A percentile compares a stretch with the other conserved stretches of the same genome.
Conservation (phyloP, 2,113 vertebrate species). For the Oryzias curvinotus region DNA sequence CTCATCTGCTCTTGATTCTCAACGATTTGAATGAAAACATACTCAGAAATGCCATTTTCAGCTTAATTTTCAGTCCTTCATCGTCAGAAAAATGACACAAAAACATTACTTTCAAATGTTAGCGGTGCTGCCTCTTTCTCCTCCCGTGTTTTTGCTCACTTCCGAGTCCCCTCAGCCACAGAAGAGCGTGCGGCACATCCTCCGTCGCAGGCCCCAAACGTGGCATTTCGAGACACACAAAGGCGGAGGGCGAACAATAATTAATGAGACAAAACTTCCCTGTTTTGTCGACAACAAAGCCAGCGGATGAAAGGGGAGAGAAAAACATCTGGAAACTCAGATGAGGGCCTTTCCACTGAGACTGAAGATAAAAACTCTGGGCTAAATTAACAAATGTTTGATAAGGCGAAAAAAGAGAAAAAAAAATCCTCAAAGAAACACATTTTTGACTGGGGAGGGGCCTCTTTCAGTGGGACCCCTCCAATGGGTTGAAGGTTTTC, state of each 20-base stretch:
- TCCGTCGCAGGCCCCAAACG: conserved; percentile 22
- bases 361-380: conserved; percentile 44
- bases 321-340: conserved; percentile 70
- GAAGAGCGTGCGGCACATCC: conserved; percentile 2
- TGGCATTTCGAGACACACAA: conserved; percentile 40
- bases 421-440: conserved; percentile 1
- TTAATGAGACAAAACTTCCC: conserved; percentile 61
- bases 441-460: conserved; percentile 31
- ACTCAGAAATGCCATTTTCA: too few relatives aligned
- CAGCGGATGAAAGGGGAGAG: conserved; percentile 41
- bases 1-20: too few relatives aligned
- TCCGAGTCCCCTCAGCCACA: background rate
- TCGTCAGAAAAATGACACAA: too few relatives aligned
- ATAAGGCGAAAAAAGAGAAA: conserved; percentile 5
- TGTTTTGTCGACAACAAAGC: conserved; percentile 59
- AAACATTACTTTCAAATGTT: too few relatives aligned
- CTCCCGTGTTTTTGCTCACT: background rate
- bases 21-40: too few relatives aligned
- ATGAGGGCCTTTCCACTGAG: conserved; percentile 60
- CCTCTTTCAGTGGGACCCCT: conserved; percentile 23
- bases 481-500: conserved; percentile 40
- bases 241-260: conserved; percentile 52
- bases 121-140: background rate
- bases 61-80: too few relatives aligned
- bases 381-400: conserved; percentile 63